Evolutionary conservation across 2,113 vertebrate species (phyloP).

Genomic region (Tonatia bakeri): DNA sequence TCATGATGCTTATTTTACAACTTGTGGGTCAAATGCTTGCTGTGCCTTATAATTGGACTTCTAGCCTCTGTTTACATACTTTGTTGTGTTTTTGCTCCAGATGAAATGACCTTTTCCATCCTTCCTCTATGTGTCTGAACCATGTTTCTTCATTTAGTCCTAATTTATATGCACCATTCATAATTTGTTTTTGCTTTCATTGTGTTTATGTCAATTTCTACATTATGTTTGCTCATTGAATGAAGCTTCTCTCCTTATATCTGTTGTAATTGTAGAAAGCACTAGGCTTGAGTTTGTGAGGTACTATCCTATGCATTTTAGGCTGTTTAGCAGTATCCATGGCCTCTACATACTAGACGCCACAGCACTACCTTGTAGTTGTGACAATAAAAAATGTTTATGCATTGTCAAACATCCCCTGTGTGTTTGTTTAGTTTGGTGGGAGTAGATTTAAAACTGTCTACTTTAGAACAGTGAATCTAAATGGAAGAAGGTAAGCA

Average conservation of each 20-base stretch:
- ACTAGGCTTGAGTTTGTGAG: neutral
- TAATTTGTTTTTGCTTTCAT: neutral
- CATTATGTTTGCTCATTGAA: neutral
- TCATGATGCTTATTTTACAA: neutral
- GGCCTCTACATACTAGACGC: neutral
- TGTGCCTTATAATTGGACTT: neutral
- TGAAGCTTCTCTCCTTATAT: neutral
- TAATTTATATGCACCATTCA: neutral
- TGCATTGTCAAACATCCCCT: neutral
- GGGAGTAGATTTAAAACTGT: neutral
- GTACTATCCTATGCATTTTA: too few relatives aligned
- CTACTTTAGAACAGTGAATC: neutral
- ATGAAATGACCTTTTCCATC: neutral
- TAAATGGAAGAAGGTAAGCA: neutral
- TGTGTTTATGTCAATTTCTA: neutral
- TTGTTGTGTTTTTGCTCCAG: neutral
- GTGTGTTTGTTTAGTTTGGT: neutral
- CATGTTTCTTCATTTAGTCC: neutral
- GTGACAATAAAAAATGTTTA: neutral
- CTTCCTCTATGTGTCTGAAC: rapidly evolving
- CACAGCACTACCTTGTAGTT: neutral
- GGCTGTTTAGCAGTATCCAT: too few relatives aligned
- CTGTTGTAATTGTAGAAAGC: neutral
- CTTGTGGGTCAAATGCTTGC: neutral
- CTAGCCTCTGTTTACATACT: neutral